Evolutionary conservation across 2,797 vertebrate genomes (phyloP).

Genomic region (Gorsachius magnificus): DNA sequence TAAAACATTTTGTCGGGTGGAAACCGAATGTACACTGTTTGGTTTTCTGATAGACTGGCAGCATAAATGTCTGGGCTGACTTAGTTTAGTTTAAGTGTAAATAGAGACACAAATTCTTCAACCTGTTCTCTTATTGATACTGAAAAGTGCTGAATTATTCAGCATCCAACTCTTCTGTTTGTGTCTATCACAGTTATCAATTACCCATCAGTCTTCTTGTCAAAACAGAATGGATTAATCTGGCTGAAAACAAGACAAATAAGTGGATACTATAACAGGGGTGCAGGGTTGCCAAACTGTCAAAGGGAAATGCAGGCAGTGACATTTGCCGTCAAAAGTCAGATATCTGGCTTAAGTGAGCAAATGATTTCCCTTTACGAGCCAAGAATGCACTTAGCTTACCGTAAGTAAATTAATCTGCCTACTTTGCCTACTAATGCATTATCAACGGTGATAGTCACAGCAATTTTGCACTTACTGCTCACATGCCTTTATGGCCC

Average conservation of each 20-base stretch:
- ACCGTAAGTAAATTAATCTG: slow-evolving; percentile 91
- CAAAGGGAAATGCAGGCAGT: slow-evolving; percentile 88
- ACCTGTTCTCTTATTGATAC: slow-evolving; percentile 85
- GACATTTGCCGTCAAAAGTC: slow-evolving; percentile 93
- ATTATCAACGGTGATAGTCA: slow-evolving; percentile 82
- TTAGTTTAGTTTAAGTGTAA: slow-evolving; percentile 89
- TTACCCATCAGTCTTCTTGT: slow-evolving; percentile 87
- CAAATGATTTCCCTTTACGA: slow-evolving; percentile 86
- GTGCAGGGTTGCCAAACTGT: slow-evolving; percentile 84
- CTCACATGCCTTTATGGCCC: slow-evolving; percentile 73
- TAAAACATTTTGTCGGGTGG: slow-evolving; percentile 92
- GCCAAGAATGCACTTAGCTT: slow-evolving; percentile 98
- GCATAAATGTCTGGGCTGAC: slow-evolving; percentile 84
- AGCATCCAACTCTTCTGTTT: slow-evolving; percentile 84
- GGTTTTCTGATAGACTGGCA: slow-evolving; percentile 95
- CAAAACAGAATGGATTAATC: slow-evolving; percentile 87
- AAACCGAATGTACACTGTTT: slow-evolving; percentile 91
- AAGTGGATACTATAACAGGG: slow-evolving; percentile 84
- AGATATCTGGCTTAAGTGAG: slow-evolving; percentile 90
- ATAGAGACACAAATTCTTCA: slow-evolving; percentile 87
- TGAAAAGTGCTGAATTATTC: slow-evolving; percentile 86
- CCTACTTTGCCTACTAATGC: slow-evolving; percentile 86
- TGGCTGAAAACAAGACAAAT: slow-evolving; percentile 87
- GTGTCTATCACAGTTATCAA: slow-evolving; percentile 90
- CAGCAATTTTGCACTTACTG: slow-evolving; percentile 76